These are phyloP conservation scores for Notarius quadriscutis DNA, from an alignment of 2,113 vertebrate species.

Conservation along the genomic window DNA sequence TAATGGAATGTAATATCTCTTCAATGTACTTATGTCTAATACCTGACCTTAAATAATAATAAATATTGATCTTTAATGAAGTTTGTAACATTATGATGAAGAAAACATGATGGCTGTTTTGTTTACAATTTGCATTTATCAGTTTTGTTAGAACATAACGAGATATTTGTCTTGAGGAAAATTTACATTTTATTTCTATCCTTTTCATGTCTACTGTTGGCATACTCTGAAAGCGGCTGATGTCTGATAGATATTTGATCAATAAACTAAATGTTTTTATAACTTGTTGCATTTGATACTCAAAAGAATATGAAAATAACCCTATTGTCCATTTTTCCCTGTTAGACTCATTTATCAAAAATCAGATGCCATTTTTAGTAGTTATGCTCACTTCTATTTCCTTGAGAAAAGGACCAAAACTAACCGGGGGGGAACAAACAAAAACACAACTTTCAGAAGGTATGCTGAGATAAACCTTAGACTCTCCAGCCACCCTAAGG, in stretches of 20 bases:
- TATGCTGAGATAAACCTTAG: no score
- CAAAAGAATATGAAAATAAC: no score
- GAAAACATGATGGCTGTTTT: background rate
- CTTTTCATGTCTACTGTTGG: background rate
- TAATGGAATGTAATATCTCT: no score
- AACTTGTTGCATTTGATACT: no score
- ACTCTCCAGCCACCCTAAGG: no score
- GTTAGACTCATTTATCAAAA: no score
- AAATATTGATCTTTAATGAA: background rate
- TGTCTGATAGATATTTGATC: background rate
- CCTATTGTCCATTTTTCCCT: no score
- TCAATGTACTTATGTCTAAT: background rate
- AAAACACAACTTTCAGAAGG: no score
- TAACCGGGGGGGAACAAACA: no score
- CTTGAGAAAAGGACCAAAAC: no score
- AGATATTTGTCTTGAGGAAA: background rate
- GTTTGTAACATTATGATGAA: background rate
- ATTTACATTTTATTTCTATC: background rate
- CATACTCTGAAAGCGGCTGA: background rate
- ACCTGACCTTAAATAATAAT: background rate
- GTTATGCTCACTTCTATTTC: no score
- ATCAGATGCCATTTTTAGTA: no score
- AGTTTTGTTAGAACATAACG: background rate
- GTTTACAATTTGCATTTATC: background rate
- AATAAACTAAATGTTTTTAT: background rate